phyloP scores from a whole-genome alignment of 1,140 invertebrate species.

The Popillia japonica region DNA sequence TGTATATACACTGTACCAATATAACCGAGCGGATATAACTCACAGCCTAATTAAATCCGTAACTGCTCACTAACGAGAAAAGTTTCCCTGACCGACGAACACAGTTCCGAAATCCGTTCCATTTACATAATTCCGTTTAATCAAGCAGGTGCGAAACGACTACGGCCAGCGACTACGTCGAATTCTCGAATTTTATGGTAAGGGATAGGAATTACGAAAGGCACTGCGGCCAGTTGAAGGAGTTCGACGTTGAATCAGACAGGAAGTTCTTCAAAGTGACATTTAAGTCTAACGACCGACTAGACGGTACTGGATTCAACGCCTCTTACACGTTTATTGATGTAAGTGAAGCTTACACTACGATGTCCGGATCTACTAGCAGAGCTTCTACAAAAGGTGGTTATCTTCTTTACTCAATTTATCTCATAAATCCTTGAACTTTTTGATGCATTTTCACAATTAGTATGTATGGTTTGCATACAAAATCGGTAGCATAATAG shows the following conservation, averaged over 20 bases:
- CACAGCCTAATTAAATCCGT: constrained; percentile 1
- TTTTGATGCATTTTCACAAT: too few relatives aligned
- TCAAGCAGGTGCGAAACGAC: constrained; percentile 80
- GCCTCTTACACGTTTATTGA: constrained; percentile 83
- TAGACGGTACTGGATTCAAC: constrained; percentile 93
- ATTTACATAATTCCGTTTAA: constrained; percentile 41
- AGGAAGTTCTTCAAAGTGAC: constrained; percentile 93
- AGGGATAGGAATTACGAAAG: constrained; percentile 84
- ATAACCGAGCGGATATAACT: constrained; percentile 16
- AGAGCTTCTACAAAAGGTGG: constrained; percentile 6
- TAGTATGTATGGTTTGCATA: too few relatives aligned
- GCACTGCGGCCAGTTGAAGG: constrained; percentile 84
- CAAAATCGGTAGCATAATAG: too few relatives aligned
- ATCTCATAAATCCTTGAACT: too few relatives aligned
- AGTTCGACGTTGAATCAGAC: constrained; percentile 86
- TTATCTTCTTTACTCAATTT: not conserved
- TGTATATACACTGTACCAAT: not conserved
- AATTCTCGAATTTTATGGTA: constrained; percentile 92
- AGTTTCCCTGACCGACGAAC: constrained; percentile 23
- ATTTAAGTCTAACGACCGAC: constrained; percentile 91
- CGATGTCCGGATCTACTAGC: constrained; percentile 15
- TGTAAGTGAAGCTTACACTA: constrained; percentile 37
- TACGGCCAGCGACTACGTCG: constrained; percentile 91
- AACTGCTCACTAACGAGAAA: constrained; percentile 24
- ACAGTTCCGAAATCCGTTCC: not conserved